Conservation (phyloP, 2,113 vertebrate genomes). For the Zosterops japonicus region DNA sequence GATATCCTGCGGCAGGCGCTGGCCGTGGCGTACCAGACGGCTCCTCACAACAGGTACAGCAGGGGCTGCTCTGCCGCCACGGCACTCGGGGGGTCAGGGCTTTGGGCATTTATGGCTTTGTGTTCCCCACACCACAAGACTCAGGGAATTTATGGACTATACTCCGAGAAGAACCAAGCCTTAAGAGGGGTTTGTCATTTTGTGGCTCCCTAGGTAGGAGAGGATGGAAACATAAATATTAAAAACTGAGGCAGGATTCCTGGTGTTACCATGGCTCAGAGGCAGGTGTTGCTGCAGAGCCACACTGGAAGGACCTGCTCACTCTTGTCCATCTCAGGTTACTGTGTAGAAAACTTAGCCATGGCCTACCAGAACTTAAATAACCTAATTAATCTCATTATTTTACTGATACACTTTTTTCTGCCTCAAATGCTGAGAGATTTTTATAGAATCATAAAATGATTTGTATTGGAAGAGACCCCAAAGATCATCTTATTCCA, state of each 20-base stretch:
- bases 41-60: conserved; percentile 90
- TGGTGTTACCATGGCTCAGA: neutral
- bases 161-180: neutral
- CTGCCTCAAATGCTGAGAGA: neutral
- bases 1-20: conserved; percentile 91
- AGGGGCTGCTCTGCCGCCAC: neutral
- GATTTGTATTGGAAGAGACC: neutral
- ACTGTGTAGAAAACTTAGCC: neutral
- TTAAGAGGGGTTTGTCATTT: neutral
- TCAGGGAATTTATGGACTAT: neutral
- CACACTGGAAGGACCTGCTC: neutral
- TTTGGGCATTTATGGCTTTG: neutral
- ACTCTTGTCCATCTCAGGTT: neutral
- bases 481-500: neutral
- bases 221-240: neutral
- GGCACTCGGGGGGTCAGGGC: neutral
- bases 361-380: neutral
- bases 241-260: neutral
- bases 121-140: neutral
- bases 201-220: neutral
- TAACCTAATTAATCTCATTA: neutral
- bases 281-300: neutral
- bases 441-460: neutral
- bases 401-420: neutral
- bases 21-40: conserved; percentile 83